phyloP scores from a whole-genome alignment of 2,888 invertebrate genomes.

The Orchestes rusci region DNA sequence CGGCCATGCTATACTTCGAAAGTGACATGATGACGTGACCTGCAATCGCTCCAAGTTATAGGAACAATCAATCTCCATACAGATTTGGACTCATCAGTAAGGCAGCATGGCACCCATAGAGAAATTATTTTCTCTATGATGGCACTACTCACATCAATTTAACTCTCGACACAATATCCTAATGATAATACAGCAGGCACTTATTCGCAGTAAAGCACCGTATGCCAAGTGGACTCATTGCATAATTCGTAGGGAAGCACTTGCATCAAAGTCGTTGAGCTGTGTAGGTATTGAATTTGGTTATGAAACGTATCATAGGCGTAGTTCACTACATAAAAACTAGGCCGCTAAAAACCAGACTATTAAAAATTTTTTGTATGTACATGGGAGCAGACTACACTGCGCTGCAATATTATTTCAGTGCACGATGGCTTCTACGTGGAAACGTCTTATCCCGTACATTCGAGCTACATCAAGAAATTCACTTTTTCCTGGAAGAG shows the following conservation, averaged over 20 bases:
- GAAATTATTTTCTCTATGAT: too few relatives aligned
- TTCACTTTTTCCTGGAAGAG: conserved; percentile 16
- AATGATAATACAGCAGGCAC: too few relatives aligned
- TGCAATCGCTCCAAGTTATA: too few relatives aligned
- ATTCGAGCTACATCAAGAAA: conserved; percentile 22
- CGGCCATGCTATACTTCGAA: too few relatives aligned
- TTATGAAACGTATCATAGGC: conserved; percentile 13
- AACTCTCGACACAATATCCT: too few relatives aligned
- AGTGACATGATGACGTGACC: too few relatives aligned
- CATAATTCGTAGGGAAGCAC: conserved; percentile 20
- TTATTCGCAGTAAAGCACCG: conserved; percentile 21
- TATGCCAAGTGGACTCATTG: conserved; percentile 22
- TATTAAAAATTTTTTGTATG: too few relatives aligned
- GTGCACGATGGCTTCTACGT: conserved; percentile 20
- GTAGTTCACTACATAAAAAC: conserved; percentile 21
- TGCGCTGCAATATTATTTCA: conserved; percentile 9
- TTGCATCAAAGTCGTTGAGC: conserved; percentile 9
- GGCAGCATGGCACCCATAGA: too few relatives aligned
- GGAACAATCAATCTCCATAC: too few relatives aligned
- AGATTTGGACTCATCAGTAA: too few relatives aligned
- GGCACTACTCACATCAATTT: too few relatives aligned
- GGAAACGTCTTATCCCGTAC: conserved; percentile 16
- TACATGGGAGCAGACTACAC: conserved; percentile 12
- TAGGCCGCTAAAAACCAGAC: conserved; percentile 17
- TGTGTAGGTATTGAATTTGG: conserved; percentile 9